Conservation (phyloP, 2,797 vertebrate species). For the Hephaestus fuliginosus region DNA sequence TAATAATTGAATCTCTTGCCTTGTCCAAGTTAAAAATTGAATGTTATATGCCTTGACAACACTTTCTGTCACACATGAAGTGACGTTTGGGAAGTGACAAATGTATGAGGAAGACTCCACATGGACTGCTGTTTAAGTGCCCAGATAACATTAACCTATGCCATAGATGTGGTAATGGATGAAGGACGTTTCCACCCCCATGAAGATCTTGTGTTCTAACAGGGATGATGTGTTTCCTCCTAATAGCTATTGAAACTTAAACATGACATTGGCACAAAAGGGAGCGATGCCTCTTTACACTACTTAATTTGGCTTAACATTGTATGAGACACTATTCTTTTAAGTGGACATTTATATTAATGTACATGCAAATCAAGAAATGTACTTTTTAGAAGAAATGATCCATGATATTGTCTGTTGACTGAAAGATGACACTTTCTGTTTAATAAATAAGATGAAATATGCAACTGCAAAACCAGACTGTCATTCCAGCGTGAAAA, state of each 20-base stretch:
- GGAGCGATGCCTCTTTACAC: conserved; percentile 69
- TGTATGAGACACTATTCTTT: conserved; percentile 78
- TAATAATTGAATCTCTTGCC: conserved; percentile 22
- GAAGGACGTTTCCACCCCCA: conserved; percentile 56
- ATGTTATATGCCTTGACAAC: conserved; percentile 65
- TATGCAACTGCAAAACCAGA: conserved; percentile 47
- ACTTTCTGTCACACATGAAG: conserved; percentile 63
- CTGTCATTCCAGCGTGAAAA: conserved; percentile 41
- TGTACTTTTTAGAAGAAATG: conserved; percentile 56
- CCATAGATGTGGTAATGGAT: conserved; percentile 53
- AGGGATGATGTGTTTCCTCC: conserved; percentile 49
- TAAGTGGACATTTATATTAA: conserved; percentile 57
- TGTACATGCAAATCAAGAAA: conserved; percentile 73
- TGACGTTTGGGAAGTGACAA: conserved; percentile 70
- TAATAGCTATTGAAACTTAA: conserved; percentile 47
- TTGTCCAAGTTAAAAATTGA: conserved; percentile 46
- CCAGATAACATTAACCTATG: conserved; percentile 34
- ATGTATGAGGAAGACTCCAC: conserved; percentile 63
- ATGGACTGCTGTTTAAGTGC: conserved; percentile 55
- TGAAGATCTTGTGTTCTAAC: conserved; percentile 33
- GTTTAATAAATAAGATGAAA: conserved; percentile 78
- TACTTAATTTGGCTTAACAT: conserved; percentile 71
- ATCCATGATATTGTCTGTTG: conserved; percentile 61
- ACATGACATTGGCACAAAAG: conserved; percentile 61
- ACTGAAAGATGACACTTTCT: conserved; percentile 72